Evolutionary conservation across 2,113 vertebrate genomes (phyloP).

Genomic region (Prolemur simus): DNA sequence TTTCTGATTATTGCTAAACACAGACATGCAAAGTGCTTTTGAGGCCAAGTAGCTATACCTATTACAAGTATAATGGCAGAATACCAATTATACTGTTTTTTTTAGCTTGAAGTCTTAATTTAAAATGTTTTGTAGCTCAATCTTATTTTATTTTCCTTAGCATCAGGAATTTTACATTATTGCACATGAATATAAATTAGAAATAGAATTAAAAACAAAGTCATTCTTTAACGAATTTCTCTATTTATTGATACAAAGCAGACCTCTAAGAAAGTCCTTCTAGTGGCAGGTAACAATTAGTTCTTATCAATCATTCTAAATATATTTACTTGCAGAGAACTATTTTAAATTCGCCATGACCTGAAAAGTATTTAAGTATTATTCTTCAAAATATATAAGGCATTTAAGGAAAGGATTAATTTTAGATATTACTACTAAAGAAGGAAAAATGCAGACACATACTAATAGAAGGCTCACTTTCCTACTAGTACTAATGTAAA

Average conservation of each 20-base stretch:
- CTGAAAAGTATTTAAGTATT: conserved; percentile 41
- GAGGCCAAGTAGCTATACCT: not conserved
- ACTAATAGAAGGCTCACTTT: conserved; percentile 46
- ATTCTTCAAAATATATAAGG: not conserved
- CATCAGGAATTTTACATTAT: conserved; percentile 46
- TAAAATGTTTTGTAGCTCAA: conserved; percentile 30
- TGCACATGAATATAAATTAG: conserved; percentile 29
- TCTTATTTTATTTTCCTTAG: conserved; percentile 25
- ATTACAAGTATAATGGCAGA: not conserved
- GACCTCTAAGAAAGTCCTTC: not conserved
- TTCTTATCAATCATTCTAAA: conserved; percentile 59
- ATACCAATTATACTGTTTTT: not conserved
- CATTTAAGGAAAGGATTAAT: conserved; percentile 54
- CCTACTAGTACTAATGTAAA: conserved; percentile 36
- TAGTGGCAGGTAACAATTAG: conserved; percentile 17
- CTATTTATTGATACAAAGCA: conserved; percentile 38
- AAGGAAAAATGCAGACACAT: conserved; percentile 16
- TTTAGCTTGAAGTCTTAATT: conserved; percentile 29
- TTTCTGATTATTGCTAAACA: not conserved
- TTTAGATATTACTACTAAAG: conserved; percentile 30
- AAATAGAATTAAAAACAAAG: conserved; percentile 47
- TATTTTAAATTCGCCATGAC: conserved; percentile 59
- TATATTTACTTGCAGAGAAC: conserved; percentile 46
- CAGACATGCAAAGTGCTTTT: not conserved
- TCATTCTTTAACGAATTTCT: conserved; percentile 45